Evolutionary conservation across 2,888 invertebrate genomes (phyloP).

Genomic region (Synergus laeviventris): DNA sequence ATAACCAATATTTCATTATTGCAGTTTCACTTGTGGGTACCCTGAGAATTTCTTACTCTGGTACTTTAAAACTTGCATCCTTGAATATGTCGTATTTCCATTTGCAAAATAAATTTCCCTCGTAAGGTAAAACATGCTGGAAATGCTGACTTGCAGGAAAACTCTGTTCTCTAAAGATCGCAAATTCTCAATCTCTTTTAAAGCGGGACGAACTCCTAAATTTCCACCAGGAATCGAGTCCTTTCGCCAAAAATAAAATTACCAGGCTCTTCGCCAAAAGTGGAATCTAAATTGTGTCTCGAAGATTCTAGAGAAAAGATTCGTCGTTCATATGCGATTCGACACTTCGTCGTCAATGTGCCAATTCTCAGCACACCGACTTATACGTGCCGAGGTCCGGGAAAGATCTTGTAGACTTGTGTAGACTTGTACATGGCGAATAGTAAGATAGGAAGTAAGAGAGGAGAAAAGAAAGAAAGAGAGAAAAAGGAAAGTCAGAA

Average conservation of each 20-base stretch:
- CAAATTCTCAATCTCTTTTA: constrained; percentile 9
- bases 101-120: neutral
- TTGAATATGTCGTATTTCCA: neutral
- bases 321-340: constrained; percentile 36
- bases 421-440: constrained; percentile 42
- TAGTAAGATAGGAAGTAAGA: constrained; percentile 42
- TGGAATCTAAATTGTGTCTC: constrained; percentile 29
- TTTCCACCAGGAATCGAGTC: constrained; percentile 31
- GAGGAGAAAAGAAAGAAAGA: constrained; percentile 23
- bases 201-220: constrained; percentile 6
- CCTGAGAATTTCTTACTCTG: neutral
- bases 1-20: neutral
- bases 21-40: neutral
- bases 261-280: constrained; percentile 37
- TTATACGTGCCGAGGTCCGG: constrained; percentile 5
- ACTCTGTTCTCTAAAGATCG: neutral
- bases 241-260: constrained; percentile 36
- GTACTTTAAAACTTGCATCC: neutral
- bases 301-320: constrained; percentile 32
- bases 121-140: neutral
- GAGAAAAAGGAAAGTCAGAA: constrained; percentile 27
- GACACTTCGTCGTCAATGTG: constrained; percentile 35
- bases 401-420: neutral
- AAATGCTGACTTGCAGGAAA: neutral
- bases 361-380: constrained; percentile 33